Evolutionary conservation across 2,888 invertebrate genomes (phyloP).

Genomic region (Diarsia rubi): DNA sequence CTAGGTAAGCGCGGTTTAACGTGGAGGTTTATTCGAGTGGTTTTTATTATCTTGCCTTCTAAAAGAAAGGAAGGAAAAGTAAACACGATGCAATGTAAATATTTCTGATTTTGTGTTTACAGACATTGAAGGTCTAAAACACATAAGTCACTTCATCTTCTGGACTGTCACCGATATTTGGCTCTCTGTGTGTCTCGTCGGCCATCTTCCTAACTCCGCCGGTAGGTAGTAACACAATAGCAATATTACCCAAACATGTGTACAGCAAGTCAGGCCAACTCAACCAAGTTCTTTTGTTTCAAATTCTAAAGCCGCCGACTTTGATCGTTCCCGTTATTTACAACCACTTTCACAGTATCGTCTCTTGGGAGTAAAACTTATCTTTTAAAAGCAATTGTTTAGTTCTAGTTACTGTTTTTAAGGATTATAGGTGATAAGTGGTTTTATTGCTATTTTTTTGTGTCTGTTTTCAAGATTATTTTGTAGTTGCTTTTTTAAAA

Average conservation of each 20-base stretch:
- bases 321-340: conserved; percentile 21
- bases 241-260: conserved; percentile 32
- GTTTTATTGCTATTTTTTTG: background rate
- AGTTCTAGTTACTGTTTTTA: conserved; percentile 14
- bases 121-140: background rate
- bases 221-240: background rate
- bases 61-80: too few species aligned
- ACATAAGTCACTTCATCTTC: background rate
- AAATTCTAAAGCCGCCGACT: conserved; percentile 8
- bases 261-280: background rate
- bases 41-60: too few species aligned
- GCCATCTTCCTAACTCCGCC: background rate
- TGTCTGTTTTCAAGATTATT: background rate
- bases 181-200: background rate
- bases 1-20: too few species aligned
- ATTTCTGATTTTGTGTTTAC: background rate
- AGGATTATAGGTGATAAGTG: conserved; percentile 14
- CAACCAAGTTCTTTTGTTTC: background rate
- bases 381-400: conserved; percentile 21
- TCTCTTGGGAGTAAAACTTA: conserved; percentile 5
- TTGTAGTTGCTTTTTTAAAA: background rate
- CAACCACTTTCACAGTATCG: conserved; percentile 5
- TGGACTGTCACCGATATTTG: too few species aligned
- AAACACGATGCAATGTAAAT: background rate
- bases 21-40: too few species aligned